Conservation (phyloP, 2,113 vertebrate species). For the Entomyzon cyanotis region DNA sequence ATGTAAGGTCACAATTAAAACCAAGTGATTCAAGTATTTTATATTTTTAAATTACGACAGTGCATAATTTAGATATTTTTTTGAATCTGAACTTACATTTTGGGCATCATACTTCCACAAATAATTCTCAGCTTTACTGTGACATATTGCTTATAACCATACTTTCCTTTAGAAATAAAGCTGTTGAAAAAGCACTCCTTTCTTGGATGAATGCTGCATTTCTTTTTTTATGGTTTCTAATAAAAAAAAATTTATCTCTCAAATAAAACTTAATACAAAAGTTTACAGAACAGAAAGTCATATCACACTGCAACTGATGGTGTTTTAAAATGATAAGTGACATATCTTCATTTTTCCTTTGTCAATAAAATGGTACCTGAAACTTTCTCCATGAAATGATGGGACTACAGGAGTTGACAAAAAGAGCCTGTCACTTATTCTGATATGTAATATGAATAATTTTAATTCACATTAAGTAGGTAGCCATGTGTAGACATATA, state of each 20-base stretch:
- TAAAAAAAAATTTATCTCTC: background rate
- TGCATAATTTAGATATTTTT: background rate
- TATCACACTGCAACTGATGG: background rate
- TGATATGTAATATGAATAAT: background rate
- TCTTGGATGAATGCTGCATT: constrained; percentile 40
- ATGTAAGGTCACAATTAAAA: constrained; percentile 58
- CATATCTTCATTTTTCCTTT: background rate
- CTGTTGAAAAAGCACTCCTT: constrained; percentile 35
- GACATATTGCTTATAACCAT: background rate
- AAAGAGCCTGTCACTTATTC: background rate
- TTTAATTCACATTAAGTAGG: background rate
- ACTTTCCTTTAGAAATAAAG: background rate
- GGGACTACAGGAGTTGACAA: background rate
- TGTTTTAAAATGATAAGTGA: background rate
- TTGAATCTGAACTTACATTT: background rate
- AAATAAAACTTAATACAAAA: background rate
- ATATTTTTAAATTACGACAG: background rate
- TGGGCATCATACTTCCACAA: background rate
- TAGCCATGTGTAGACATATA: background rate
- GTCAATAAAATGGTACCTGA: background rate
- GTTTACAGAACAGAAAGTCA: background rate
- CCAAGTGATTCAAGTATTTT: background rate
- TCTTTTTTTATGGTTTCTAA: background rate
- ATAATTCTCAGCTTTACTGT: background rate
- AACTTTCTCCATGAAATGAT: background rate